Percentiles rank a stretch among this genome's conserved stretches.
Evolutionary conservation across 92 coral and sea anemone genomes (phyloP).

Genomic region (Phenganax marumi): DNA sequence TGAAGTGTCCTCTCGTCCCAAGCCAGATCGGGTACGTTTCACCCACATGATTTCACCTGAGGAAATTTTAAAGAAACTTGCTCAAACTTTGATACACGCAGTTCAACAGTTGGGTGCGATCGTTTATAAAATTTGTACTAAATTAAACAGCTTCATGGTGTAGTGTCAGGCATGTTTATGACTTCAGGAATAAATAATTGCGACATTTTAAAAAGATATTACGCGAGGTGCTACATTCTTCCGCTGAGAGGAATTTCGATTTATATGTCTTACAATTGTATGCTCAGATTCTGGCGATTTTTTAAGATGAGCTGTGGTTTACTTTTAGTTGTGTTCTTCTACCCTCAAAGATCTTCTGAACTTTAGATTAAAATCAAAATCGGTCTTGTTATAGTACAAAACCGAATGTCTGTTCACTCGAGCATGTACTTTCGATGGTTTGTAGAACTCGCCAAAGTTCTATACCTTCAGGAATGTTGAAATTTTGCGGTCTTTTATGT

Average conservation of each 20-base stretch:
- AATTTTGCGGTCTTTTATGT: neutral
- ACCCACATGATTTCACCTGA: neutral
- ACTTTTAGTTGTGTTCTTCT: no score
- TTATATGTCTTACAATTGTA: neutral
- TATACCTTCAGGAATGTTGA: neutral
- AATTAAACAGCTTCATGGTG: constrained; percentile 34
- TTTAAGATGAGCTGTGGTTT: neutral
- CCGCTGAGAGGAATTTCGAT: constrained; percentile 2
- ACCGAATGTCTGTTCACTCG: constrained; percentile 18
- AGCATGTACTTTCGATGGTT: neutral
- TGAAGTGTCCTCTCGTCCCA: no score
- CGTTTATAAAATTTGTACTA: constrained; percentile 27
- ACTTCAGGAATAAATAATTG: constrained; percentile 8
- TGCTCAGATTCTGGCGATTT: neutral
- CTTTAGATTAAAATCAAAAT: neutral
- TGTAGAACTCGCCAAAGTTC: neutral
- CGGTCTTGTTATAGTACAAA: neutral
- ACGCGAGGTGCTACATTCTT: neutral
- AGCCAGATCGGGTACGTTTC: no score
- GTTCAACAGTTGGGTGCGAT: neutral
- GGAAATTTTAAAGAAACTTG: neutral
- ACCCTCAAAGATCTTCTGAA: no score
- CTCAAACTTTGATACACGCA: neutral
- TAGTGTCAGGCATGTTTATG: constrained; percentile 12
- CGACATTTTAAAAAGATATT: neutral